A percentile compares a stretch with the other conserved stretches of the same genome.
phyloP scores from a whole-genome alignment of 2,888 invertebrate genomes.

The Vesta saturnalis region DNA sequence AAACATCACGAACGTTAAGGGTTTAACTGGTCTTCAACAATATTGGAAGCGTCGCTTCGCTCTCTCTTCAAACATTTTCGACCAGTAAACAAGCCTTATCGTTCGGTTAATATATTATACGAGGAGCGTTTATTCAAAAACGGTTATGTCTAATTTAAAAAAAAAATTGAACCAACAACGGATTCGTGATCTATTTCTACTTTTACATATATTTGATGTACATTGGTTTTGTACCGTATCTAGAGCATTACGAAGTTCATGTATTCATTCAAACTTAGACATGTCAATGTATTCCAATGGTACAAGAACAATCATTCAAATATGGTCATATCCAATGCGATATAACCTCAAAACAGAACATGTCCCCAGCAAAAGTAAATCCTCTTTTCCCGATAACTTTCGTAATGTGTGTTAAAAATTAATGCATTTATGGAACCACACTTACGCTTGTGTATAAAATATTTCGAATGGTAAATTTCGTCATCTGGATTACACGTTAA shows the following conservation, averaged over 20 bases:
- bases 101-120: too few species aligned
- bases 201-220: not conserved
- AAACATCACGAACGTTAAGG: too few species aligned
- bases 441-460: not conserved
- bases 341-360: constrained; percentile 3
- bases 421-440: constrained; percentile 1
- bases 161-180: constrained; percentile 5
- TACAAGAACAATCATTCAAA: constrained; percentile 1
- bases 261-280: constrained; percentile 1
- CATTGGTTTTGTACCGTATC: not conserved
- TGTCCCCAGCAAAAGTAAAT: constrained; percentile 1
- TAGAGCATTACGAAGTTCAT: not conserved
- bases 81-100: too few species aligned
- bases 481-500: constrained; percentile 3
- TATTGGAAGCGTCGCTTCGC: too few species aligned
- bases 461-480: constrained; percentile 1
- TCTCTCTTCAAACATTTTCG: too few species aligned
- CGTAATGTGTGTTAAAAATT: not conserved
- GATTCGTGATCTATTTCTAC: not conserved
- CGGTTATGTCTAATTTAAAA: not conserved
- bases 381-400: constrained; percentile 5
- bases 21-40: too few species aligned
- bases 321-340: not conserved
- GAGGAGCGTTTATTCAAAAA: constrained; percentile 3
- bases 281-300: not conserved